phyloP scores from a whole-genome alignment of 2,888 invertebrate genomes.

The Cremastinae sp. region DNA sequence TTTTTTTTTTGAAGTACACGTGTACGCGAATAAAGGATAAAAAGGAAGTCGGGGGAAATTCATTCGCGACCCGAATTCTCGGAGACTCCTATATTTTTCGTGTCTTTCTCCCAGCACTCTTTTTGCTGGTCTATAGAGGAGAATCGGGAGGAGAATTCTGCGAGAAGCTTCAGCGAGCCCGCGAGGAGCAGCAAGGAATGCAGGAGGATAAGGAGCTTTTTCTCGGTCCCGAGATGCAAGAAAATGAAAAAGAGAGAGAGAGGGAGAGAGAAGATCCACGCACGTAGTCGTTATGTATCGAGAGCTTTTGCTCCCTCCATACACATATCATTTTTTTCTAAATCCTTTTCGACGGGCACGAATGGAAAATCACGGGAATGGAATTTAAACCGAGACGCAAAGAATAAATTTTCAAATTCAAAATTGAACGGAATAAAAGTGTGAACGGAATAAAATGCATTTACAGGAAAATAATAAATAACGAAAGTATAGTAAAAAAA shows the following conservation, averaged over 20 bases:
- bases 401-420: too few species aligned
- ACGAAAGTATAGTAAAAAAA: too few species aligned
- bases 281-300: too few species aligned
- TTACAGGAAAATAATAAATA: too few species aligned
- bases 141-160: slow-evolving; percentile 35
- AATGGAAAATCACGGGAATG: too few species aligned
- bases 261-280: slow-evolving; percentile 5
- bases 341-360: too few species aligned
- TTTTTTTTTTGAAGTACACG: slow-evolving; percentile 1
- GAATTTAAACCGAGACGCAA: too few species aligned
- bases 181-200: slow-evolving; percentile 50
- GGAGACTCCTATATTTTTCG: slow-evolving; percentile 35
- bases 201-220: slow-evolving; percentile 38
- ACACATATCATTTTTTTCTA: too few species aligned
- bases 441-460: too few species aligned
- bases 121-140: too few species aligned
- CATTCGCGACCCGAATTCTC: slow-evolving; percentile 57
- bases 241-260: neutral
- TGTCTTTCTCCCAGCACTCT: slow-evolving; percentile 5
- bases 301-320: too few species aligned
- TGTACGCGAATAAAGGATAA: slow-evolving; percentile 21
- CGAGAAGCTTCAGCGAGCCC: slow-evolving; percentile 14
- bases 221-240: slow-evolving; percentile 29
- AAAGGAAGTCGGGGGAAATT: slow-evolving; percentile 52
- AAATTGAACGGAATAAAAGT: too few species aligned